Conservation (phyloP, 2,888 invertebrate genomes). For the Eurois occulta region DNA sequence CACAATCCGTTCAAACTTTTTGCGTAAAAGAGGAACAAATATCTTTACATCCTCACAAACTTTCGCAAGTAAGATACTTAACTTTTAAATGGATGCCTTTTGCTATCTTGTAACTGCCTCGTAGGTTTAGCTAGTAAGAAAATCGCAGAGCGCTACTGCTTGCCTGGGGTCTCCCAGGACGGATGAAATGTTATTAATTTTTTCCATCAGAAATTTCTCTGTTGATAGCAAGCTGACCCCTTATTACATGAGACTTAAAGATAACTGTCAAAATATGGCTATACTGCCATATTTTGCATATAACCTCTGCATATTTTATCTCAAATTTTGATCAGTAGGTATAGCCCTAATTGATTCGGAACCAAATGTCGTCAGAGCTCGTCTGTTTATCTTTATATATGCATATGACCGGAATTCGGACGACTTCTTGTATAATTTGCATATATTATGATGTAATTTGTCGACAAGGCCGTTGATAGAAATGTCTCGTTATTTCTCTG, state of each 20-base stretch:
- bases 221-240: background rate
- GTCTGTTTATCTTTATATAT: slow-evolving; percentile 18
- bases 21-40: too few species aligned
- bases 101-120: background rate
- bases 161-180: background rate
- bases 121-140: background rate
- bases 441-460: slow-evolving; percentile 31
- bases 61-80: too few species aligned
- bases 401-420: slow-evolving; percentile 42
- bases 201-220: background rate
- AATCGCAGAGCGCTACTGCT: background rate
- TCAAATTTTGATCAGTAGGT: background rate
- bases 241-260: background rate
- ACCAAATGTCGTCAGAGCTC: slow-evolving; percentile 3
- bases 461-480: slow-evolving; percentile 37
- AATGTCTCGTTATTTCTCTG: slow-evolving; percentile 26
- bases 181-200: background rate
- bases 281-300: too few species aligned
- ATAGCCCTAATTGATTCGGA: slow-evolving; percentile 5
- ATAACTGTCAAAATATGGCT: background rate
- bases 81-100: background rate
- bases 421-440: slow-evolving; percentile 23
- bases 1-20: too few species aligned
- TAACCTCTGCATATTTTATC: background rate
- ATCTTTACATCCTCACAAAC: too few species aligned